Conservation (phyloP, 2,797 vertebrate genomes). For the Rhodeus uyekii region DNA sequence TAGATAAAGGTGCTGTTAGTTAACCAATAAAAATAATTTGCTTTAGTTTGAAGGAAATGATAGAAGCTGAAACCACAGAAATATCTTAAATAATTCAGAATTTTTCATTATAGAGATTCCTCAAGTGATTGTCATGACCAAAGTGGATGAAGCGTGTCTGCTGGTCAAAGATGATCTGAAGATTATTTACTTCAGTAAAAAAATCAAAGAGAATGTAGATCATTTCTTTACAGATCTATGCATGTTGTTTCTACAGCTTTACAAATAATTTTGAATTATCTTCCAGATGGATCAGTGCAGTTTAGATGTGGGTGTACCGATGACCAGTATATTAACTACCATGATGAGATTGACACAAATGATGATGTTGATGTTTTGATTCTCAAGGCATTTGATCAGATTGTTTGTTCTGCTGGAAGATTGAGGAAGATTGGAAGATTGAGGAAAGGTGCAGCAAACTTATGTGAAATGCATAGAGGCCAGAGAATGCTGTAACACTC, state of each 20-base stretch:
- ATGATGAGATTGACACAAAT: constrained; percentile 20
- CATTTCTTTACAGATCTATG: not conserved
- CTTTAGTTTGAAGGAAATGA: not conserved
- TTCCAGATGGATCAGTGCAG: constrained; percentile 40
- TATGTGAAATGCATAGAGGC: not conserved
- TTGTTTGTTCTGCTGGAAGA: not conserved
- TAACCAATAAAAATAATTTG: too few species aligned
- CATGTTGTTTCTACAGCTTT: not conserved
- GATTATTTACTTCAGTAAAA: not conserved
- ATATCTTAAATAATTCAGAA: too few species aligned
- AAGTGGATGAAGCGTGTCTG: constrained; percentile 4
- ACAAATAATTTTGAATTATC: not conserved
- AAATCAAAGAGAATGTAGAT: constrained; percentile 46
- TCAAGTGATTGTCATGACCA: constrained; percentile 33
- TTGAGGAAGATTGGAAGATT: too few species aligned
- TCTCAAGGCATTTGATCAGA: not conserved
- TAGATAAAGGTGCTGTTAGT: too few species aligned
- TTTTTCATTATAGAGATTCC: not conserved
- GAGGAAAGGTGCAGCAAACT: not conserved
- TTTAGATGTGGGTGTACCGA: constrained; percentile 7
- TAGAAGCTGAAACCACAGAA: not conserved
- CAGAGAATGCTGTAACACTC: too few species aligned
- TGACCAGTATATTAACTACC: constrained; percentile 33
- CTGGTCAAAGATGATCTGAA: constrained; percentile 26
- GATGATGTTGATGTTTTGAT: constrained; percentile 24